Conservation (phyloP, 2,888 invertebrate genomes). For the Drosophila demipolita region DNA sequence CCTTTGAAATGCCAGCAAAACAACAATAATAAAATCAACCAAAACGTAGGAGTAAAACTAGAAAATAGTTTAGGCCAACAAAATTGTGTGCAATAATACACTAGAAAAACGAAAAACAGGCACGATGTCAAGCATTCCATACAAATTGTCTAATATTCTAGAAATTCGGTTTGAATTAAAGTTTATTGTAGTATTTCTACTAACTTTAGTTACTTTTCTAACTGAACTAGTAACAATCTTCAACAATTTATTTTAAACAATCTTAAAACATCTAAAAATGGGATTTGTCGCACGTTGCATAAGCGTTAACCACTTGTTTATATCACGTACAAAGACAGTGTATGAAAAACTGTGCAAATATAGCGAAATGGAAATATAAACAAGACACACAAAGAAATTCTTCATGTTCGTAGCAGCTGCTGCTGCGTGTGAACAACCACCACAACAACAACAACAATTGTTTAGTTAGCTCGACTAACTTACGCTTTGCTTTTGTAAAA, state of each 20-base stretch:
- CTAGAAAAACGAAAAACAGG: not conserved
- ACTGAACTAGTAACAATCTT: no score
- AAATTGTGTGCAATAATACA: constrained; percentile 12
- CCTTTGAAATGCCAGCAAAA: constrained; percentile 44
- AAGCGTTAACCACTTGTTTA: not conserved
- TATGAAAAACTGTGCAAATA: constrained; percentile 14
- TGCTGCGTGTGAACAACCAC: constrained; percentile 48
- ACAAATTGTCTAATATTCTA: no score
- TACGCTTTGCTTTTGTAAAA: constrained; percentile 32
- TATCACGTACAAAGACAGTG: constrained; percentile 3
- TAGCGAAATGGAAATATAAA: constrained; percentile 19
- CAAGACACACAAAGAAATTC: constrained; percentile 37
- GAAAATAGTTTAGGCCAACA: not conserved
- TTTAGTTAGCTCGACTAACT: constrained; percentile 5
- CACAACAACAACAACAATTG: constrained; percentile 33
- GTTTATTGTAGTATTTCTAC: not conserved
- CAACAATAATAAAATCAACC: constrained; percentile 5
- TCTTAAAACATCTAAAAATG: not conserved
- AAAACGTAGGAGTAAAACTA: constrained; percentile 28
- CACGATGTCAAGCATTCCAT: not conserved
- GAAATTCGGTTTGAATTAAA: not conserved
- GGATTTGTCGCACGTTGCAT: no score
- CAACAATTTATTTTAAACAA: not conserved
- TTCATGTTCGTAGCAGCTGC: constrained; percentile 16
- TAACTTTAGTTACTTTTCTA: no score